Base-by-base conservation (phyloP, 2,888 invertebrate species). In the Sarcophaga subvicina region DNA sequence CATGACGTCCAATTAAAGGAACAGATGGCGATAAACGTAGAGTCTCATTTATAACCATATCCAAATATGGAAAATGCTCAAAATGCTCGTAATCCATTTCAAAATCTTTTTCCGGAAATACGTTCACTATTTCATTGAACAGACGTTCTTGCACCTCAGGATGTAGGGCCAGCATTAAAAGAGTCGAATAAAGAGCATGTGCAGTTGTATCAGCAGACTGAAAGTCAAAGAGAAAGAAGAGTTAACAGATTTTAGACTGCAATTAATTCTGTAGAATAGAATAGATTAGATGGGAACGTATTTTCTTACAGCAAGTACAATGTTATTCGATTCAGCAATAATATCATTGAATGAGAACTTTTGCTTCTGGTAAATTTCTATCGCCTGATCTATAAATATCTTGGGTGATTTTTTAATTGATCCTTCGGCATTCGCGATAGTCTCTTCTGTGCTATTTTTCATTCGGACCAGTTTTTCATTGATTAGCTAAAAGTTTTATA, bases 21-120 rank as follows among this genome's bases (percentile, higher is more conserved):
- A 90, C 73, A 8, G 90, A 77, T 22, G 90, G 88, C 25, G 86
- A 82, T 25, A 91, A 72, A 22, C 90, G 86, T 20, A 91, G 62
- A 0, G 90, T 89, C 83, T 91, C 90, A 66, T 89, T 89, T 45
- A 91, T 83, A 6, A 90, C 80, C 89, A 90, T 90, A 71, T 90
- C 90, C 79, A 90, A 79, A 78, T 90, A 90, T 8, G 89, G 88
- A n/a, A 90, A 76, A 59, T 89, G 88, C 4, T 88, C 62, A 20
- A 89, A 76, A 59, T 90, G 85, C 10, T 88, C 87, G 59, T 83
- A 89, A 0, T 80, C 70, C 47, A 90, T 73, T 63, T 88, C 72
- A 59, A 85, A 88, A 6, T 88, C 77, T 47, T 89, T 88, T 1
- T 90, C 89, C 0, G 89, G 90, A 25, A 89, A 89, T 11, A 86